Base-by-base conservation (phyloP, 2,888 invertebrate genomes). In the Diarsia mendica region DNA sequence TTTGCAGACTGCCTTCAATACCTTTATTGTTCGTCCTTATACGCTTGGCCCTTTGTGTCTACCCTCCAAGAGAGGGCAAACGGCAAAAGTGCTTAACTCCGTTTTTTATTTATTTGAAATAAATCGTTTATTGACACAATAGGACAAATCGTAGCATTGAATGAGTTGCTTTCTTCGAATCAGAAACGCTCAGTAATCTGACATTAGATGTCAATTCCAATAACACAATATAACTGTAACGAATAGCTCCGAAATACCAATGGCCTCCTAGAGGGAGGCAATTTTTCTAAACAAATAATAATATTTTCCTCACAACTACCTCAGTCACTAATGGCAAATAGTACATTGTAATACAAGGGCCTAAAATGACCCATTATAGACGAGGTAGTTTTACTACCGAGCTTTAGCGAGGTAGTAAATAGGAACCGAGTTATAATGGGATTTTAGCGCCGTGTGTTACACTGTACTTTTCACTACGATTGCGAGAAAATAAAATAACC, bases 1-100 rank as follows among this genome's bases (percentile, higher is more conserved):
- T 92, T 92, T 92, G 84, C 88, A 90, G 91, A 87, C 89, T 86
- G 86, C 88, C 89, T 91, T 92, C 91, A 93, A 93, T 92, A 89
- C 89, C 88, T 86, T 92, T 90, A 92, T 93, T 93, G 93, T 93
- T 92, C 89, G 88, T 82, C 89, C 90, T 88, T 89, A 86, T 90
- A 90, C 87, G 89, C 88, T 85, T 74, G 88, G 84, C 83, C 90
- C 89, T 92, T 91, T 92, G 89, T 92, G 90, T 91, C 87, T 89
- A 85, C 90, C 90, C 90, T 88, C 85, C 82, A 77, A 86, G 83
- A 67, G 84, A 80, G 80, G 76, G 72, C 83, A 77, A 72, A 79
- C 77, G 72, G 74, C 80, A 82, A 85, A 89, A 84, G 72, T 81
- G 77, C 80, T 75, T 84, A 87, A 83, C 79, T 78, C 71, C 53